These are phyloP conservation scores for Potamarius usumacintae DNA, from an alignment of 2,113 vertebrate species.

Conservation along the genomic window DNA sequence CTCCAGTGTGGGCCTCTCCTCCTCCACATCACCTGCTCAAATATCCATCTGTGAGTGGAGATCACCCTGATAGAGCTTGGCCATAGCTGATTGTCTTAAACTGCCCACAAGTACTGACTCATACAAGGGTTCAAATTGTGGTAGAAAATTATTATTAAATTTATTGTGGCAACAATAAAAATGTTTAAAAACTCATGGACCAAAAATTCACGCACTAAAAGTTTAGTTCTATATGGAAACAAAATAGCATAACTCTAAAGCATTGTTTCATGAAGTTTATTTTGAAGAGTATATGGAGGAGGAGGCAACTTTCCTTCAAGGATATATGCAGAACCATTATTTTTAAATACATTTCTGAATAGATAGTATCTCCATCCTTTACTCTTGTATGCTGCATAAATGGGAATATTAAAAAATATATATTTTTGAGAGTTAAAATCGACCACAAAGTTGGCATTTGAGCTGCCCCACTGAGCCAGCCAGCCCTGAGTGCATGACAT, in stretches of 20 bases:
- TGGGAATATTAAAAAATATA: no score
- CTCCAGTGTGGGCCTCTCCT: conserved; percentile 46
- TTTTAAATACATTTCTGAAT: no score
- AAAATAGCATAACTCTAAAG: background rate
- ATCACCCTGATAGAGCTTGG: conserved; percentile 34
- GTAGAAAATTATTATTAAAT: background rate
- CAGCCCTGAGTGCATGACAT: no score
- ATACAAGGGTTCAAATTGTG: background rate
- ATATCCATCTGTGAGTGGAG: conserved; percentile 42
- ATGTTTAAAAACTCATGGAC: background rate
- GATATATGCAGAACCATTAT: no score
- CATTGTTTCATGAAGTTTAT: background rate
- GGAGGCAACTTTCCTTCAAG: background rate
- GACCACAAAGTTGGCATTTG: no score
- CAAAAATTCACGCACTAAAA: background rate
- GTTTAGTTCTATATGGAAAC: background rate
- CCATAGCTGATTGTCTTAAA: conserved; percentile 14
- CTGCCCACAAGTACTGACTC: conserved; percentile 16
- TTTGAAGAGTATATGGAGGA: background rate
- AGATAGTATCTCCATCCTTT: no score
- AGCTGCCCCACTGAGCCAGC: no score
- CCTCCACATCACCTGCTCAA: conserved; percentile 54
- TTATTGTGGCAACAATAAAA: background rate
- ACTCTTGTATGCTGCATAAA: no score
- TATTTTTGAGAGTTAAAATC: no score